Conservation (phyloP, 2,113 vertebrate genomes). For the Felis catus region F.catus_Fca126_mat1.0 CM031414.1:51138501-51139000, state of each 20-base stretch:
- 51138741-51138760: background rate
- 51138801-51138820: background rate
- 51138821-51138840: background rate
- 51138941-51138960: background rate
- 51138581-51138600: background rate
- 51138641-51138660: background rate
- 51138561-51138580: background rate
- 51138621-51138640: background rate
- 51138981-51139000: background rate
- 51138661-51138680: background rate
- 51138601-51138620: background rate
- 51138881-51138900: background rate
- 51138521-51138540: background rate
- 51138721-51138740: background rate
- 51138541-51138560: background rate
- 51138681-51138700: background rate
- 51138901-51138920: background rate
- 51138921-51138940: background rate
- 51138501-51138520: background rate
- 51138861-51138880: background rate
- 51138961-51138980: background rate
- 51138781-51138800: background rate
- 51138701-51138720: background rate
- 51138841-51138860: background rate
- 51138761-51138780: background rate